A percentile compares a stretch with the other conserved stretches of the same genome.
Conservation (phyloP, 2,797 vertebrate species). For the Fistularia tabacaria region DNA sequence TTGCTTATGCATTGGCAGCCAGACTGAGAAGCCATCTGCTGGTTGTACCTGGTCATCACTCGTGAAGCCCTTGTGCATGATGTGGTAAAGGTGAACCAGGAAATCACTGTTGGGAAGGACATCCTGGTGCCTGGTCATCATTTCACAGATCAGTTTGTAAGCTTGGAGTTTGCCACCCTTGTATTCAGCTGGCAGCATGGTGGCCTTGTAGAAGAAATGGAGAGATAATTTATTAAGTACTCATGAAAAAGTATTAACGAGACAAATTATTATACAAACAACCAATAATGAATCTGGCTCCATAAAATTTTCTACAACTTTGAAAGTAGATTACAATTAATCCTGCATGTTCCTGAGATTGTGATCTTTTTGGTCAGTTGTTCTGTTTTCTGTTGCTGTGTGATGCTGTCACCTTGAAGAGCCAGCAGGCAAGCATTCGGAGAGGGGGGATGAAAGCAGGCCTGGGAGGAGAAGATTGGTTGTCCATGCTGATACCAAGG, state of each 20-base stretch:
- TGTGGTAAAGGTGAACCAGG: constrained; percentile 91
- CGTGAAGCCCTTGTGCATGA: constrained; percentile 91
- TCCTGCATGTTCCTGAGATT: too few relatives aligned
- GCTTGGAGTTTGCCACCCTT: constrained; percentile 94
- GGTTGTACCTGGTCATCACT: constrained; percentile 88
- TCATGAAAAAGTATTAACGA: neutral
- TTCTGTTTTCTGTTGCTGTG: constrained; percentile 1
- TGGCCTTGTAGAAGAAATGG: constrained; percentile 66
- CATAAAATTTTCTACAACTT: neutral
- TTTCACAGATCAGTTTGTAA: constrained; percentile 92
- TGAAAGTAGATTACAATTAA: neutral
- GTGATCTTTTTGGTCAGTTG: neutral
- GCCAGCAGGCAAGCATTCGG: constrained; percentile 95
- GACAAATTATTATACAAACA: neutral
- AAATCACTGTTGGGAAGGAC: constrained; percentile 93
- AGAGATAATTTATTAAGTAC: neutral
- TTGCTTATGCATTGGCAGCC: neutral
- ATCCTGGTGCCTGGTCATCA: constrained; percentile 98
- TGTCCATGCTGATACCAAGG: constrained; percentile 90
- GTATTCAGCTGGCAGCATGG: constrained; percentile 86
- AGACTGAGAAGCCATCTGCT: constrained; percentile 30
- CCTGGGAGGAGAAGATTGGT: constrained; percentile 88
- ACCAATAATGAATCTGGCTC: neutral
- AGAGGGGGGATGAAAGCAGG: constrained; percentile 92
- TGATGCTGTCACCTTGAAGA: constrained; percentile 84